phyloP scores from a whole-genome alignment of 2,797 vertebrate genomes.

The Pseudomugil gertrudae region DNA sequence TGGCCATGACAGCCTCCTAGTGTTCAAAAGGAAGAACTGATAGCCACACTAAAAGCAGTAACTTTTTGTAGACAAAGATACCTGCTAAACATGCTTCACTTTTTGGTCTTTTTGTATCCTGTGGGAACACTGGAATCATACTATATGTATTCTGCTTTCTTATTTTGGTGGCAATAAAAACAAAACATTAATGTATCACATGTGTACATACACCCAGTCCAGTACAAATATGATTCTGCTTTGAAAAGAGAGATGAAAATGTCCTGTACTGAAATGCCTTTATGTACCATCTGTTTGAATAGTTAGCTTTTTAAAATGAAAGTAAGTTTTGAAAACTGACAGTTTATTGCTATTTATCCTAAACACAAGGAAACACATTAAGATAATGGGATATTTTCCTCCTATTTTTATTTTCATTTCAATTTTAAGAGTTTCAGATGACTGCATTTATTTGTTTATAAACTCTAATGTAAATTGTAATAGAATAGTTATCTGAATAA shows the following conservation, averaged over 20 bases:
- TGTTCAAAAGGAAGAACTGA: conserved; percentile 54
- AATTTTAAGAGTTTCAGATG: neutral
- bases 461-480: neutral
- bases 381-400: neutral
- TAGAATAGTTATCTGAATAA: neutral
- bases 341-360: neutral
- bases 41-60: conserved; percentile 13
- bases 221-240: neutral
- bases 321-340: neutral
- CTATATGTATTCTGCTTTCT: conserved; percentile 13
- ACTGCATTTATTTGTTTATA: no score
- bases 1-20: conserved; percentile 52
- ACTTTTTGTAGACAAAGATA: conserved; percentile 18
- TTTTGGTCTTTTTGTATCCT: conserved; percentile 1
- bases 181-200: neutral
- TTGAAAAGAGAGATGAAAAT: neutral
- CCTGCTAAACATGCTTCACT: conserved; percentile 9
- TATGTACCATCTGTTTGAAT: neutral
- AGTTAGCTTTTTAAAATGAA: neutral
- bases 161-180: conserved; percentile 8
- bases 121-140: neutral
- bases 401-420: neutral
- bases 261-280: neutral
- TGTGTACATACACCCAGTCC: neutral
- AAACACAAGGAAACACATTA: neutral